Evolutionary conservation across 2,888 invertebrate genomes (phyloP).

Genomic region (Tipula helvola): DNA sequence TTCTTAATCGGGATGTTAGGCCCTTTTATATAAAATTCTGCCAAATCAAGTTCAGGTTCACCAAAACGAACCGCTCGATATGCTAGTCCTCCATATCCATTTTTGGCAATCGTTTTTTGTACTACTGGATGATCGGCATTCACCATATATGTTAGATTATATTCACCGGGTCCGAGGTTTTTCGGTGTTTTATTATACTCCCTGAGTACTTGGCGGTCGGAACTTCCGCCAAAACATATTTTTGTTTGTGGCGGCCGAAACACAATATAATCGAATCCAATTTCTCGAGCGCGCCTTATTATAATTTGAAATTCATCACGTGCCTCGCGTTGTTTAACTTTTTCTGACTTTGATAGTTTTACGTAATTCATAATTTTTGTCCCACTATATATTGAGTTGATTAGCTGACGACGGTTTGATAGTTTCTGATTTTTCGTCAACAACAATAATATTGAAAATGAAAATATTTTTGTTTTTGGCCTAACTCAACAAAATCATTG

Average conservation of each 20-base stretch:
- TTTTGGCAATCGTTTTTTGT: conserved; percentile 18
- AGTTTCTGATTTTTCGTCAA: neutral
- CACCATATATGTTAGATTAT: conserved; percentile 16
- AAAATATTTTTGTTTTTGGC: neutral
- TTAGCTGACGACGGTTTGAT: neutral
- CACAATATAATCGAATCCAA: neutral
- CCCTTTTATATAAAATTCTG: neutral
- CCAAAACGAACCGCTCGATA: conserved; percentile 22
- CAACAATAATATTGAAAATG: neutral
- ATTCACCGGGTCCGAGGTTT: conserved; percentile 25
- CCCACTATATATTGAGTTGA: neutral
- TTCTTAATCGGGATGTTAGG: neutral
- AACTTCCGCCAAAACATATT: conserved; percentile 40
- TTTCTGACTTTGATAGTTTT: neutral
- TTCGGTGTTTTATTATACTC: conserved; percentile 23
- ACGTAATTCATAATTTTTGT: conserved; percentile 5
- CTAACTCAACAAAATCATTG: neutral
- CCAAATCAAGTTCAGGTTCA: neutral
- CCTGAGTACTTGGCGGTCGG: conserved; percentile 39
- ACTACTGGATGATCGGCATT: neutral
- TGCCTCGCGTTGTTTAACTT: neutral
- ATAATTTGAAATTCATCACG: conserved; percentile 25
- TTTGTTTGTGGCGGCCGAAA: conserved; percentile 36
- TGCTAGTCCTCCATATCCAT: conserved; percentile 27
- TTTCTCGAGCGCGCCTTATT: conserved; percentile 18